Base-by-base conservation (phyloP, 2,888 invertebrate species). In the Sussaba pulchella region DNA sequence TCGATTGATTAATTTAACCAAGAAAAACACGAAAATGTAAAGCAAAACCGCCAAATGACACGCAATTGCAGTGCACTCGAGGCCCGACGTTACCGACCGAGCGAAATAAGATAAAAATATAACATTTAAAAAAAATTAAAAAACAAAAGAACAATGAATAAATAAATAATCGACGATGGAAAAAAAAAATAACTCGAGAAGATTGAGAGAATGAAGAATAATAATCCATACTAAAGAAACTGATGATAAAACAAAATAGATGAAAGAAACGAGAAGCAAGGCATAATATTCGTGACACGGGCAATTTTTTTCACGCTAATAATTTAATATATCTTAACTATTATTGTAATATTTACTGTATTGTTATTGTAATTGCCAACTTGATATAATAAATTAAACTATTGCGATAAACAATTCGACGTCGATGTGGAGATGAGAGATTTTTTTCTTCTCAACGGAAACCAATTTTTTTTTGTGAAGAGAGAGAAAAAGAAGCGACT, bases 321-420 rank as follows among this genome's bases (percentile, higher is more conserved):
- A 73, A 82, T 86, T 86, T 86, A 84, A 84, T 85, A 84, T 80
- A 82, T 64, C 66, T 21, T 76, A 76, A 84, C 71, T 81, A 75
- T 71, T 81, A 82, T 80, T 74, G 47, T 75, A 36, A 82, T 82
- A 84, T 81, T 85, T 81, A 83, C 77, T 85, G 83, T 85, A 88
- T 81, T 85, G 85, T 85, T 88, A 88, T 83, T 88, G 88, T 88
- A 88, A 88, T 88, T 88, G 87, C 85, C 87, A 87, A 88, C 85
- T 87, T 86, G 83, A 86, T 79, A 85, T 87, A 88, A 88, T 88
- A 88, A 88, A 88, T 85, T 85, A 84, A 83, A 83, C 77, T 82
- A 85, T 84, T 82, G 84, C 77, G 82, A 84, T 76, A 83, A 82
- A 76, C 24, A 54, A 52, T 61, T 10, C 24, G 43, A 52, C 57